A percentile compares a stretch with the other conserved stretches of the same genome.
Conservation (phyloP, 1,140 invertebrate genomes). For the Agraylea sexmaculata region DNA sequence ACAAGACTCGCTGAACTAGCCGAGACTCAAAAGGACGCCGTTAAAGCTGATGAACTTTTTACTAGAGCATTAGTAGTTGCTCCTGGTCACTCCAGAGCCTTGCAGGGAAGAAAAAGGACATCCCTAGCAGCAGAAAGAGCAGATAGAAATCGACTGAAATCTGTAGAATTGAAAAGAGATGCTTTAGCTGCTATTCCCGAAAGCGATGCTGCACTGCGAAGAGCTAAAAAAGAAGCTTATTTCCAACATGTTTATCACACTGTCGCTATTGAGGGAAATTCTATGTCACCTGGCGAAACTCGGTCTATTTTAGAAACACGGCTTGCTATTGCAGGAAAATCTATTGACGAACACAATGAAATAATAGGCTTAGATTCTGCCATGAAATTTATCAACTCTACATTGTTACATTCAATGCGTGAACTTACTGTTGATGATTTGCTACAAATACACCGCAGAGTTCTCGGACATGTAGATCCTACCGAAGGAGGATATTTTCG, state of each 20-base stretch:
- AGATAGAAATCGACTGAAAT: constrained; percentile 64
- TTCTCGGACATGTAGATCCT: constrained; percentile 88
- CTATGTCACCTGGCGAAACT: constrained; percentile 88
- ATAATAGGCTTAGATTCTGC: constrained; percentile 88
- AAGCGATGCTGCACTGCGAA: constrained; percentile 60
- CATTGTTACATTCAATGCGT: constrained; percentile 64
- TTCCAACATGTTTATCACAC: constrained; percentile 96
- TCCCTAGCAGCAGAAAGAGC: constrained; percentile 81
- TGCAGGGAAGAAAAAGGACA: constrained; percentile 73
- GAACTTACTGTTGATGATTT: constrained; percentile 74
- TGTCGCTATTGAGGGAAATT: constrained; percentile 95
- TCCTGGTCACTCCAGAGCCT: constrained; percentile 69
- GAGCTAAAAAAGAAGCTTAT: constrained; percentile 88
- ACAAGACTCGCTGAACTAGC: constrained; percentile 93
- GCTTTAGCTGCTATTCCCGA: constrained; percentile 70
- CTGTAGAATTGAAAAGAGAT: constrained; percentile 80
- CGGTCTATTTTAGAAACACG: constrained; percentile 86
- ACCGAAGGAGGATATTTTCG: constrained; percentile 74
- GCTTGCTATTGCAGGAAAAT: constrained; percentile 87
- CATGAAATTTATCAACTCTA: constrained; percentile 91
- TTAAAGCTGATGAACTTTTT: constrained; percentile 85
- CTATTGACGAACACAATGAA: constrained; percentile 94
- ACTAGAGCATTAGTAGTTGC: constrained; percentile 65
- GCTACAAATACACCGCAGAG: constrained; percentile 82
- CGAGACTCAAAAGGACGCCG: constrained; percentile 69